Evolutionary conservation across 2,113 vertebrate genomes (phyloP), one percentile per base, ranked within the genome.

Genomic region (Bubo scandiacus): DNA sequence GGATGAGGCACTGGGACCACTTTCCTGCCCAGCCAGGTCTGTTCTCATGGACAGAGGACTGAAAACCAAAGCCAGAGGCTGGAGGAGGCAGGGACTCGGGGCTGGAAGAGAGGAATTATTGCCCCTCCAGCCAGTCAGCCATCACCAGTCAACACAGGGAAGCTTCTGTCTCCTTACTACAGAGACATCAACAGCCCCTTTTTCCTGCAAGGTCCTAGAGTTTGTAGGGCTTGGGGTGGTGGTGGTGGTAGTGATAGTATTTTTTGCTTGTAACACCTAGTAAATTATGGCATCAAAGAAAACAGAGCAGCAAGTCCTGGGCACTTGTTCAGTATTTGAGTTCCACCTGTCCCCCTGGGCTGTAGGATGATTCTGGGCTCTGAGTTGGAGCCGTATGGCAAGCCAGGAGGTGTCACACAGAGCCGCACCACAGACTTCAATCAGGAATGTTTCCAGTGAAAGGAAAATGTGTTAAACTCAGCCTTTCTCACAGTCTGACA

Each of bases 401-500:
- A 88, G 54, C 27, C 91, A 82, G 88, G 30, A 90, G 95, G 89
- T 84, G 88, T 78, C 88, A 58, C 68, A 42, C 43, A 65, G 30
- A 74, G 34, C 59, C 9, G 3, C n/a, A 55, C 30, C 5, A 8
- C 23, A 54, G 67, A 40, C 40, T 90, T 95, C 87, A 32, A 57
- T 58, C 38, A 63, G 45, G 74, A 90, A 66, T 61, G 65, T 92
- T 94, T 63, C 81, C 75, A 74, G n/a, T 49, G 52, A 78, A 68
- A 90, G 58, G 45, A 80, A 89, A 94, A 95, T 23, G 68, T 90
- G 92, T 92, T 68, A 88, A 79, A 81, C 74, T 75, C 66, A 90
- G 84, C 54, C 87, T 7, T 91, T 95, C 95, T 97, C 91, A 73
- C 91, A 81, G 59, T 75, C 59, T 81, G 85, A 89, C 82, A 85